These are phyloP conservation scores for Micromys minutus DNA, from an alignment of 2,113 vertebrate genomes.

Conservation along the genomic window DNA sequence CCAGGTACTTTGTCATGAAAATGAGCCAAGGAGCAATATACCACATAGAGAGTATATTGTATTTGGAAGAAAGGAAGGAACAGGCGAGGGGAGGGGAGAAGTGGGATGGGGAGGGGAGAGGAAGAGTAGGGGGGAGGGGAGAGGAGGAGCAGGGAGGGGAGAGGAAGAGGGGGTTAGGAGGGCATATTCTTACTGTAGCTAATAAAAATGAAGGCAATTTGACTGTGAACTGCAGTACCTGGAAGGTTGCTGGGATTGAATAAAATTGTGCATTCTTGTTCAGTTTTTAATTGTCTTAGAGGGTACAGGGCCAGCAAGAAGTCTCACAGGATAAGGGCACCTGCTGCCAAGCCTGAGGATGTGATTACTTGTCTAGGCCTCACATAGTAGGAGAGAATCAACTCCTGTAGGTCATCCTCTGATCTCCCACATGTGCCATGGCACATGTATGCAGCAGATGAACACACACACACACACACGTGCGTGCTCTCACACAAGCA, in stretches of 20 bases:
- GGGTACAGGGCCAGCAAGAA: not conserved
- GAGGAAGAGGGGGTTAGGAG: rapidly evolving
- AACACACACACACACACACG: not conserved
- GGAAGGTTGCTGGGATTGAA: not conserved
- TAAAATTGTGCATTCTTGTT: not conserved
- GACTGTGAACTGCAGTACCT: not conserved
- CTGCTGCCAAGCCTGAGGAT: not conserved
- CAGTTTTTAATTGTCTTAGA: not conserved
- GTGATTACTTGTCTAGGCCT: not conserved
- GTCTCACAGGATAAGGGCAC: too few relatives aligned
- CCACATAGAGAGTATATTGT: not conserved
- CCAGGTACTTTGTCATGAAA: not conserved
- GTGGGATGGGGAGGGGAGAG: too few relatives aligned
- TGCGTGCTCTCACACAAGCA: too few relatives aligned
- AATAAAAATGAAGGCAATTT: not conserved
- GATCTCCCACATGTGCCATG: not conserved
- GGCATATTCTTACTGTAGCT: not conserved
- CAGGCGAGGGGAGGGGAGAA: too few relatives aligned
- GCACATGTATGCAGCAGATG: not conserved
- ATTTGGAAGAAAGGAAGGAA: not conserved
- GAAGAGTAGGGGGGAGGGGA: too few relatives aligned
- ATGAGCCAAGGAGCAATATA: not conserved
- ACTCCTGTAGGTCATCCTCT: not conserved
- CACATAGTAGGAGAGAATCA: not conserved
- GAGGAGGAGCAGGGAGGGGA: rapidly evolving